Percentiles rank a stretch among this genome's conserved stretches.
Evolutionary conservation across 2,888 invertebrate genomes (phyloP).

Genomic region (Congeria kusceri): DNA sequence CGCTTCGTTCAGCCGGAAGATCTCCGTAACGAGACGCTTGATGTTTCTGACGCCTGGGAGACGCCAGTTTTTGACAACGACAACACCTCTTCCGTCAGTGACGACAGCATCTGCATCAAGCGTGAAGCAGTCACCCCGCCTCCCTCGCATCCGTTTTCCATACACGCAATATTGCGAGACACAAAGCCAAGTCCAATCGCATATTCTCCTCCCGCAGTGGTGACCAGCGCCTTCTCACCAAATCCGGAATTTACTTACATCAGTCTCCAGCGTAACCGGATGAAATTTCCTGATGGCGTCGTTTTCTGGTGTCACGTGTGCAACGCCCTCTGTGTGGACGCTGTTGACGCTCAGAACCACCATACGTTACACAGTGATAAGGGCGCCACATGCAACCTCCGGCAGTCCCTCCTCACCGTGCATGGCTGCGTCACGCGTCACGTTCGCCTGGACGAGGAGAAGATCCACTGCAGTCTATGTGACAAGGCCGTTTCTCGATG

Average conservation of each 20-base stretch:
- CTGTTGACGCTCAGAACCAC: conserved; percentile 45
- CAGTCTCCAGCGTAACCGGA: background rate
- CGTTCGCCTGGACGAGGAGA: conserved; percentile 40
- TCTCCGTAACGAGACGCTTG: conserved; percentile 31
- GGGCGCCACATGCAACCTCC: conserved; percentile 34
- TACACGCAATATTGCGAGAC: conserved; percentile 39
- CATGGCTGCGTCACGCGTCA: conserved; percentile 50
- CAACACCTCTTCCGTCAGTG: conserved; percentile 10
- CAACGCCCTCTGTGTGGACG: conserved; percentile 43
- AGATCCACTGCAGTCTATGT: conserved; percentile 55
- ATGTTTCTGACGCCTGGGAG: background rate
- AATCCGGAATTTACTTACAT: background rate
- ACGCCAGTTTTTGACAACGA: background rate
- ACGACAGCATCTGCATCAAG: conserved; percentile 29
- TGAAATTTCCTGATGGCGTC: background rate
- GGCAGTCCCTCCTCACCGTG: conserved; percentile 24
- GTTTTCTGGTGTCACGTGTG: conserved; percentile 62
- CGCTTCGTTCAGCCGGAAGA: conserved; percentile 42
- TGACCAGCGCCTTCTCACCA: conserved; percentile 11
- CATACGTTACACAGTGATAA: conserved; percentile 29
- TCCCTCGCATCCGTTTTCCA: conserved; percentile 48
- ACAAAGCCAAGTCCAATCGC: background rate
- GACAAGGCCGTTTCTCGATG: conserved; percentile 53
- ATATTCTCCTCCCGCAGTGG: conserved; percentile 13
- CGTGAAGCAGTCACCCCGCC: background rate